Evolutionary conservation across 2,113 vertebrate species (phyloP), one percentile per base, ranked within the genome.

Genomic region (Coreoperca whiteheadi): DNA sequence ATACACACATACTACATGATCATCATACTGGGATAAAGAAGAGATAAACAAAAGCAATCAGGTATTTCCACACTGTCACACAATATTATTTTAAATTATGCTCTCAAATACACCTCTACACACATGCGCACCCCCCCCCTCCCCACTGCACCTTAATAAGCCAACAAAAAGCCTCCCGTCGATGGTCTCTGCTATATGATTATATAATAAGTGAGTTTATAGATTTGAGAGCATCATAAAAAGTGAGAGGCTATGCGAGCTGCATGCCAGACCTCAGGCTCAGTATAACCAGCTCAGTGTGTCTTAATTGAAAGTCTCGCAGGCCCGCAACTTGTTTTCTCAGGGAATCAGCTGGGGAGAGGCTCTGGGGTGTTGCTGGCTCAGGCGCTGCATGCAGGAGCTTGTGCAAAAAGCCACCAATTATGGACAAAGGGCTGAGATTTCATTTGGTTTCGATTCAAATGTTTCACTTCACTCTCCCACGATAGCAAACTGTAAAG

Each of bases 231-330:
- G 77, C 85, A 75, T 90, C 85, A 86, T 92, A 90, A 91, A 91
- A 91, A 61, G 60, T 65, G 71, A 68, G 70, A 28, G 71, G 63
- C 48, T 53, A 64, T 83, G 5, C 60, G 41, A 73, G 77, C 77
- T 65, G 85, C 53, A 39, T 82, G 92, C 90, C 91, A 93, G 86
- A 93, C 90, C 87, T 91, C 90, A 93, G 79, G 72, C 82, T 79
- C 74, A 1, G 68, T 46, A 72, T 77, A 82, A 86, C 72, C 80
- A 84, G 78, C 89, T 80, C 81, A 78, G 81, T 87, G 88, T 87
- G 84, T 87, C 87, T 87, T 94, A 90, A 93, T 91, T 90, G 75
- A 90, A 89, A 89, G 83, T 85, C 86, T 90, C 79, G 78, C 82
- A 61, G 81, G 68, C 77, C 28, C 63, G n/a, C 32, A 75, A 72